Base-by-base conservation (phyloP, 2,888 invertebrate genomes). In the Brachypalpus laphriformis region DNA sequence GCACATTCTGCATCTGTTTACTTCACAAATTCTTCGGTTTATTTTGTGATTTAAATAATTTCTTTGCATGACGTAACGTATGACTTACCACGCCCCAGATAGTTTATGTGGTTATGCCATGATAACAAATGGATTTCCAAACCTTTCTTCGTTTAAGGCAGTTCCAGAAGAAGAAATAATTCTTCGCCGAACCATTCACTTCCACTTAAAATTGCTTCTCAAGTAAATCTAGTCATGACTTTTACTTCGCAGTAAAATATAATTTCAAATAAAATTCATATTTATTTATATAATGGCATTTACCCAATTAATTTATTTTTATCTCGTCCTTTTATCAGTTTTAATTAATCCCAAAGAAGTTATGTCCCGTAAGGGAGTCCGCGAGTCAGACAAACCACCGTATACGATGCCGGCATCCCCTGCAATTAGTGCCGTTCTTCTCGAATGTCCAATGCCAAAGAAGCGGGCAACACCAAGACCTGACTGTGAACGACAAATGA, bases 401-500 rank as follows among this genome's bases (percentile, higher is more conserved):
- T 68, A 66, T 28, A 34, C 47, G 3, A 18, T 59, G 11, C 37
- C 77, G 2, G 8, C 61, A 14, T 61, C 85, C 11, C 87, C 88
- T 3, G 37, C 87, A 31, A 83, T 89, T 16, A 88, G 87, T 81
- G 89, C 89, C 9, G 87, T 89, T 16, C 80, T 89, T 25, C 22
- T 88, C 5, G 87, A 88, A 65, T 89, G 89, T 57, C 87, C 88
- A 0, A 86, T 78, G 31, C 54, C 51, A 5, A 63, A 42, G 9
- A 51, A 16, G 20, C 34, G 74, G 16, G 3, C 28, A 9, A 7
- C 51, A 14, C 14, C 56, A 7, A 65, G 22, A 22, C 20, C 54
- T 31, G 83, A 57, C 11, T 88, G 88, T 57, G 88, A 88, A 77
- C 59, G 85, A 16, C 88, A 89, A 76, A 82, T 89, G 80, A 86